Evolutionary conservation across 1,140 invertebrate species (phyloP).

Genomic region (Drosophila persimilis): DNA sequence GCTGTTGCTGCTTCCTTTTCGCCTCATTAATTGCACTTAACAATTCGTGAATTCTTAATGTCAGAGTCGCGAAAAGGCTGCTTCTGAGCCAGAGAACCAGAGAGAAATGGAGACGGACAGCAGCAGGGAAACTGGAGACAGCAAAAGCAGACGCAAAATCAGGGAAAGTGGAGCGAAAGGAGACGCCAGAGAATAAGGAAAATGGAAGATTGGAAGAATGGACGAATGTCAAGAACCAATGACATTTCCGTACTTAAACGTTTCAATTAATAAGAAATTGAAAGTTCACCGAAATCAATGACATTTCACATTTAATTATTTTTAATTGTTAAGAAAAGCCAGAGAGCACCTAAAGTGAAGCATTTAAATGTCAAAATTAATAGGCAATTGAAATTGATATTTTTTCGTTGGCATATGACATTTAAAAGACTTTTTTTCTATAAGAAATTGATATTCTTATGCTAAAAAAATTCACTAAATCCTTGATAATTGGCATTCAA

Average conservation of each 20-base stretch:
- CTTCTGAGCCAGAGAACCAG: background rate
- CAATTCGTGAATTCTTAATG: constrained; percentile 71
- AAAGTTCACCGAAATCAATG: constrained; percentile 21
- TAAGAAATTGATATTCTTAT: no score
- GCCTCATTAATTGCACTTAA: constrained; percentile 77
- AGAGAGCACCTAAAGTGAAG: background rate
- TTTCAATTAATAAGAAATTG: constrained; percentile 64
- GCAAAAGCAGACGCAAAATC: no score
- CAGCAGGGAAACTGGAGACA: constrained; percentile 10
- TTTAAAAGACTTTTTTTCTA: no score
- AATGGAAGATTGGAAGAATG: background rate
- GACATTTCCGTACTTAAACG: constrained; percentile 37
- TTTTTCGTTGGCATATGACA: no score
- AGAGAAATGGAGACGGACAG: background rate
- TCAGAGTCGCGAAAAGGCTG: background rate
- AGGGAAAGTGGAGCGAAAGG: no score
- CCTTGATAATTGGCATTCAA: no score
- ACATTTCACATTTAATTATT: constrained; percentile 3
- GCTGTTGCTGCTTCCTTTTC: constrained; percentile 24
- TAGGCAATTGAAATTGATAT: no score
- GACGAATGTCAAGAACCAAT: constrained; percentile 5
- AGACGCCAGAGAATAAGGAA: no score
- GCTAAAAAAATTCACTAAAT: no score
- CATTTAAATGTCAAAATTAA: no score
- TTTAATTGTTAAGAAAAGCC: background rate